A percentile compares a stretch with the other conserved stretches of the same genome.
Evolutionary conservation across 2,797 vertebrate genomes (phyloP).

Genomic region (Diplodus sargus): DNA sequence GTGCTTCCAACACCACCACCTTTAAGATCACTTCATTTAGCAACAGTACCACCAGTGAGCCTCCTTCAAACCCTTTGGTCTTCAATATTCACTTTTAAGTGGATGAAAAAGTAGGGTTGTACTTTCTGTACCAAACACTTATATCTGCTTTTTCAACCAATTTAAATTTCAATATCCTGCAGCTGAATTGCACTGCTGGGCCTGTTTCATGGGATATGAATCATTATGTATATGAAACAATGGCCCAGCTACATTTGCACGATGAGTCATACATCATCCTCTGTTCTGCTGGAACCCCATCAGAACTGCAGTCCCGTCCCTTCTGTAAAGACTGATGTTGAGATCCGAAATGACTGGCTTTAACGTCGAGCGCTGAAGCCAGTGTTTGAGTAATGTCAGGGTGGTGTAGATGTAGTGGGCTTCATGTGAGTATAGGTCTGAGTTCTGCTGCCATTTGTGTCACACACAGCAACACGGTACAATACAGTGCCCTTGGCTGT

Average conservation of each 20-base stretch:
- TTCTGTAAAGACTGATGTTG: slow-evolving; percentile 15
- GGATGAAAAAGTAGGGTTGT: background rate
- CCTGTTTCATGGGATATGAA: slow-evolving; percentile 27
- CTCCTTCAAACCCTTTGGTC: slow-evolving; percentile 16
- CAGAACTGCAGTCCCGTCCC: background rate
- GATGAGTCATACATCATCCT: slow-evolving; percentile 12
- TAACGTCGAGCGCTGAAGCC: background rate
- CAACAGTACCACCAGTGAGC: background rate
- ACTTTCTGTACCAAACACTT: background rate
- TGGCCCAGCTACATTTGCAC: background rate
- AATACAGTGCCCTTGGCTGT: slow-evolving; percentile 26
- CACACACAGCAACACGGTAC: slow-evolving; percentile 22
- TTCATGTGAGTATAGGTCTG: slow-evolving; percentile 12
- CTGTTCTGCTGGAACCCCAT: background rate
- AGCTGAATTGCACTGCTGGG: slow-evolving; percentile 11
- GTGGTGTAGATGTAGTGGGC: background rate
- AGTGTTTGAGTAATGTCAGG: slow-evolving; percentile 36
- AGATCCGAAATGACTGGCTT: slow-evolving; percentile 19
- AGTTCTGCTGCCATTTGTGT: slow-evolving; percentile 35
- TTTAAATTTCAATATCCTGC: slow-evolving; percentile 18
- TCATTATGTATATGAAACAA: slow-evolving; percentile 24
- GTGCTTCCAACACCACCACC: background rate
- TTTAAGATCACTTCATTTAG: background rate
- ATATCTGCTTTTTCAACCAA: background rate
- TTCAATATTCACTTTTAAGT: slow-evolving; percentile 7